A percentile compares a stretch with the other conserved stretches of the same genome.
Conservation (phyloP, 2,797 vertebrate species). For the Cetoscarus ocellatus region DNA sequence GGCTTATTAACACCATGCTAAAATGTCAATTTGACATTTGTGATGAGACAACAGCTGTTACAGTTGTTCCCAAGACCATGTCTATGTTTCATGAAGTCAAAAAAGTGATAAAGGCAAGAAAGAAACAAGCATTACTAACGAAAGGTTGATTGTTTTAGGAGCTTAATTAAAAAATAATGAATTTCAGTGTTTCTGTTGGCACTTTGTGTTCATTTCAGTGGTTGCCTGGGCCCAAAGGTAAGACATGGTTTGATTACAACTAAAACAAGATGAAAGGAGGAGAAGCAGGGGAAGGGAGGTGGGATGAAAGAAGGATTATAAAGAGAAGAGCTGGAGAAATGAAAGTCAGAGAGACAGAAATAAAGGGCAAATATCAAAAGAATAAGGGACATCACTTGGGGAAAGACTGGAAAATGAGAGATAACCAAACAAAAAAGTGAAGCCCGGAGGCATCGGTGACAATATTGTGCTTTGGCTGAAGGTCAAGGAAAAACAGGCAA, state of each 20-base stretch:
- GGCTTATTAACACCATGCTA: too few relatives aligned
- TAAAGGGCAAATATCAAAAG: constrained; percentile 59
- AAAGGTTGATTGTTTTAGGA: constrained; percentile 18
- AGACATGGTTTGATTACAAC: constrained; percentile 54
- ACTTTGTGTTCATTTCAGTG: constrained; percentile 48
- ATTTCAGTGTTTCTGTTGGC: constrained; percentile 41
- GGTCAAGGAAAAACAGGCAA: constrained; percentile 50
- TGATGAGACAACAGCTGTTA: too few relatives aligned
- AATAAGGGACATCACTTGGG: constrained; percentile 42
- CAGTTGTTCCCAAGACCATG: too few relatives aligned
- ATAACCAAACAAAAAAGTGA: constrained; percentile 52
- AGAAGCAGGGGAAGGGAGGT: constrained; percentile 1
- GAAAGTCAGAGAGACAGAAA: constrained; percentile 22
- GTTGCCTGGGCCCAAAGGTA: constrained; percentile 53
- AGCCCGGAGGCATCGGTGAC: constrained; percentile 39
- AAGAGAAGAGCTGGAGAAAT: constrained; percentile 29
- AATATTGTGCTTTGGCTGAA: constrained; percentile 49
- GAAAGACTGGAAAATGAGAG: constrained; percentile 38
- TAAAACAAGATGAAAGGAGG: constrained; percentile 38
- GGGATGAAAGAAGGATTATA: constrained; percentile 43
- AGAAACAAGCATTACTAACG: background rate
- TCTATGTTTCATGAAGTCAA: background rate
- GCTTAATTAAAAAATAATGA: constrained; percentile 24
- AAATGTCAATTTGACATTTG: too few relatives aligned
- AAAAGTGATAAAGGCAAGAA: constrained; percentile 3